Conservation (phyloP, 2,888 invertebrate species). For the Coecobrya sp. region DNA sequence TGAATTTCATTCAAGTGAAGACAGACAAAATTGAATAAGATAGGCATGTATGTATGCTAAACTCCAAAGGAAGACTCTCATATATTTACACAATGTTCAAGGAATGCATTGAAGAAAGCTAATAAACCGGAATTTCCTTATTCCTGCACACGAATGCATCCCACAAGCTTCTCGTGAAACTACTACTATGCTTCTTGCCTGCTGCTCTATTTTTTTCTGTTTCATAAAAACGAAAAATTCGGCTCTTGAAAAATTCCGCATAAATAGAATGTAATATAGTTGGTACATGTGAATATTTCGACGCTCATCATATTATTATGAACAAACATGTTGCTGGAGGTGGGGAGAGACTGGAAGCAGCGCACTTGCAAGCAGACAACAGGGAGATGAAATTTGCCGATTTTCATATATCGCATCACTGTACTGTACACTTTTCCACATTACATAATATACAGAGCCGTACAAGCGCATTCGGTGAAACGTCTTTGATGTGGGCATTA, state of each 20-base stretch:
- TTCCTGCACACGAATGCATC: constrained; percentile 58
- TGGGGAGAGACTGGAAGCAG: background rate
- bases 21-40: constrained; percentile 30
- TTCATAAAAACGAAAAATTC: background rate
- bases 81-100: constrained; percentile 28
- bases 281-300: constrained; percentile 5
- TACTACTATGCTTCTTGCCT: background rate
- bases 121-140: constrained; percentile 78
- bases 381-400: constrained; percentile 44
- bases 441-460: background rate
- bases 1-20: constrained; percentile 31
- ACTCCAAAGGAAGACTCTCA: constrained; percentile 28
- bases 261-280: background rate
- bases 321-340: background rate
- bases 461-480: constrained; percentile 15
- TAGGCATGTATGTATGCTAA: background rate
- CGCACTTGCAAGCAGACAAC: constrained; percentile 17
- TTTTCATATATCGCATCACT: constrained; percentile 54
- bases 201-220: background rate
- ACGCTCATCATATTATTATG: constrained; percentile 24
- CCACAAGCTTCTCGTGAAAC: background rate
- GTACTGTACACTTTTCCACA: constrained; percentile 2
- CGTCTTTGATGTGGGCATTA: constrained; percentile 53
- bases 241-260: background rate
- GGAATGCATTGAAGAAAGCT: constrained; percentile 70